Percentiles rank a stretch among this genome's conserved stretches.
Evolutionary conservation across 1,140 invertebrate genomes (phyloP).

Genomic region (Cotesia glomerata): DNA sequence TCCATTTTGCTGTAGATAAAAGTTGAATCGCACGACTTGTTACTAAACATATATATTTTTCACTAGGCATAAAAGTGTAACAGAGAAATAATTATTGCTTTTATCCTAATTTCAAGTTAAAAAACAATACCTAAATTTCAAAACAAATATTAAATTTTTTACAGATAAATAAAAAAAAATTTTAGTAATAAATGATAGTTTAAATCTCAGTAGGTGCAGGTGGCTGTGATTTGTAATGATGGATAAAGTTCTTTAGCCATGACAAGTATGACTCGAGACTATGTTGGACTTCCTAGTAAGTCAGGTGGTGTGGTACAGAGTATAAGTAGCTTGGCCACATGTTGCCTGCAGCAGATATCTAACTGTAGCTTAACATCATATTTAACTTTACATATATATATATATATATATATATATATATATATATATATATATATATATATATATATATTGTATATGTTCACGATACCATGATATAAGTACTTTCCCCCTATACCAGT

Average conservation of each 20-base stretch:
- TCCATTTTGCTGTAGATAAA: too few species aligned
- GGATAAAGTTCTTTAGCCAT: neutral
- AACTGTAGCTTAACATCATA: conserved; percentile 14
- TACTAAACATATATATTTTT: too few species aligned
- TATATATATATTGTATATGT: too few species aligned
- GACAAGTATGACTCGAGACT: neutral
- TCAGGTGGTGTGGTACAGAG: too few species aligned
- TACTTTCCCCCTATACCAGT: neutral
- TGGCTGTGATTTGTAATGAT: too few species aligned
- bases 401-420: too few species aligned
- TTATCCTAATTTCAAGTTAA: neutral
- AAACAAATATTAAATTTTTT: neutral
- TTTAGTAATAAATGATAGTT: neutral
- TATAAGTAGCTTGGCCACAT: conserved; percentile 23
- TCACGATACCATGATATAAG: neutral
- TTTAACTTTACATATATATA: too few species aligned
- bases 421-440: too few species aligned
- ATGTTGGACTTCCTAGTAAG: conserved; percentile 17
- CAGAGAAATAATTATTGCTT: too few species aligned
- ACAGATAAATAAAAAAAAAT: neutral
- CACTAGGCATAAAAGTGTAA: too few species aligned
- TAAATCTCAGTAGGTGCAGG: neutral
- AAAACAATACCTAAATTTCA: too few species aligned
- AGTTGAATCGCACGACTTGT: too few species aligned
- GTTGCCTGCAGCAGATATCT: conserved; percentile 7